Evolutionary conservation across 1,140 invertebrate species (phyloP), one percentile per base, ranked within the genome.

Genomic region (Halyomorpha halys): DNA sequence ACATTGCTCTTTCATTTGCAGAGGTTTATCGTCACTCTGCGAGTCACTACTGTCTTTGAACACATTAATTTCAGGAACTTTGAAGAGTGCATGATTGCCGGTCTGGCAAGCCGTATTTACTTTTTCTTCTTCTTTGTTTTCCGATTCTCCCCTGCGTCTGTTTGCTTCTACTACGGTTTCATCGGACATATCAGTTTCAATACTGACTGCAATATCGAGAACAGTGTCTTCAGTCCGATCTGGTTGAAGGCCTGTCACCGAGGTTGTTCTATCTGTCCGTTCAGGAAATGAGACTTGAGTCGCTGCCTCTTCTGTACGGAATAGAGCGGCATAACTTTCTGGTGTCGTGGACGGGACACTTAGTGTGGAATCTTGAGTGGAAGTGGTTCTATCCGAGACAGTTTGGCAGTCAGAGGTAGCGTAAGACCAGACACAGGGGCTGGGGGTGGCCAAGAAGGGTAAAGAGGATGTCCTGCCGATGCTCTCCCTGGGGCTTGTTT

Each of bases 301-400:
- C 54, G 25, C 27, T 15, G 39, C 44, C 23, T 21, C 39, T 62
- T 34, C 21, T 11, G 30, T 59, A 56, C 13, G 18, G 21, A 23
- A 25, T 6, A 39, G 34, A 9, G 34, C 13, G 23, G 68, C 39
- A 14, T 56, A 44, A 47, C 66, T 69, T 44, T 65, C 64, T 14
- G 68, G 65, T 14, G 63, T 66, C 16, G 66, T 65, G 39, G 65
- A 67, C 14, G 66, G 66, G 14, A 69, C 59, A 54, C 68, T 69
- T 6, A 69, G 27, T n/a, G 68, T 69, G 1, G 66, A 68, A 59
- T 69, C 68, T 53, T 69, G 68, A 30, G 68, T 69, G 1, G 68
- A 69, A 4, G 59, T 66, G 1, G 66, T 66, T 39, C 63, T 16
- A 45, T 69, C 68, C 3, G 64, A 63, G 18, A 69, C 68, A 19